These are phyloP conservation scores for Sesamia nonagrioides DNA, from an alignment of 1,140 invertebrate species.

Conservation along the genomic window DNA sequence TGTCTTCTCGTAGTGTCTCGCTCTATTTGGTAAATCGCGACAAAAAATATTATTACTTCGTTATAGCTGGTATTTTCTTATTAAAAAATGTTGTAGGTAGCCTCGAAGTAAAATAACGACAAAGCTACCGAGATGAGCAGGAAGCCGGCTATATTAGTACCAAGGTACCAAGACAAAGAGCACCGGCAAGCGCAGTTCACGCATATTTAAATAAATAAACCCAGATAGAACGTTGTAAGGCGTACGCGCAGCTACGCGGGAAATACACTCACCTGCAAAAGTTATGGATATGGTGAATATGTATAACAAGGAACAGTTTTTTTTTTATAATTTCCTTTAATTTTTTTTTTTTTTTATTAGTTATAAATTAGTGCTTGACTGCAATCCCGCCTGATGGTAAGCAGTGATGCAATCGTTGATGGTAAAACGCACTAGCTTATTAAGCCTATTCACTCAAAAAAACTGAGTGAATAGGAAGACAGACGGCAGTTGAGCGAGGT, in stretches of 20 bases:
- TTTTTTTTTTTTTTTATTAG: no score
- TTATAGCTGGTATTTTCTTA: conserved; percentile 17
- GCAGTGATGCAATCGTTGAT: no score
- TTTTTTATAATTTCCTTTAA: no score
- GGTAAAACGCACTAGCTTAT: no score
- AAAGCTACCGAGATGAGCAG: conserved; percentile 64
- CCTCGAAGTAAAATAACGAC: conserved; percentile 23
- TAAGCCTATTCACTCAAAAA: no score
- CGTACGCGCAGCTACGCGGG: conserved; percentile 65
- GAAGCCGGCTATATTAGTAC: conserved; percentile 70
- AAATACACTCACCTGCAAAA: conserved; percentile 21
- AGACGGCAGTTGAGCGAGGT: no score
- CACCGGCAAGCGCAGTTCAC: conserved; percentile 71
- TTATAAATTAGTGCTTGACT: no score
- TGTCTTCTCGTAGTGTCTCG: conserved; percentile 26
- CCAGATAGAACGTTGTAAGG: conserved; percentile 71
- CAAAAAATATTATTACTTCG: conserved; percentile 22
- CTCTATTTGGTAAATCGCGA: conserved; percentile 26
- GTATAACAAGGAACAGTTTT: background rate
- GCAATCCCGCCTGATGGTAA: no score
- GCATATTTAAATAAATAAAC: conserved; percentile 86
- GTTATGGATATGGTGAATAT: conserved; percentile 53
- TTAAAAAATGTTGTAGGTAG: conserved; percentile 27
- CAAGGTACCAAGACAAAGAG: conserved; percentile 76
- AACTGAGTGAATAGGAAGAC: no score